Evolutionary conservation across 2,113 vertebrate species (phyloP).

Genomic region (Theropithecus gelada): DNA sequence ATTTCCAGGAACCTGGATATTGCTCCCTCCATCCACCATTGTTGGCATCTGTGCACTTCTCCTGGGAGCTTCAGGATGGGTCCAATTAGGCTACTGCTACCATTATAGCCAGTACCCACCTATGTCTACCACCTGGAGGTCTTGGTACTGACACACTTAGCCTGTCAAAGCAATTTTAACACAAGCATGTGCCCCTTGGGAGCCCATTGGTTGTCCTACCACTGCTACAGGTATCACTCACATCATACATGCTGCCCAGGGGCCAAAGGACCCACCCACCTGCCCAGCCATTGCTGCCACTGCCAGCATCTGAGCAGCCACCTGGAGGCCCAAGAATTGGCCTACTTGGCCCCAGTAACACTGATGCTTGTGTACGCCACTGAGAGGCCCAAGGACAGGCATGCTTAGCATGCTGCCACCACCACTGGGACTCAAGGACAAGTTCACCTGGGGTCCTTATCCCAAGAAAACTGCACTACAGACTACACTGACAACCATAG

Average conservation of each 20-base stretch:
- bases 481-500: no score
- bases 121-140: neutral
- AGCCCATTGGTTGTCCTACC: neutral
- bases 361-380: no score
- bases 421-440: neutral
- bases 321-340: neutral
- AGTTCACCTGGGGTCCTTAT: no score
- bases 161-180: neutral
- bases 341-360: neutral
- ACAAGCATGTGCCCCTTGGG: neutral
- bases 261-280: neutral
- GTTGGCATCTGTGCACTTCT: neutral
- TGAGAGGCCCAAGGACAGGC: neutral
- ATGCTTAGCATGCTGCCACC: no score
- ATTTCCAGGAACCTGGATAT: neutral
- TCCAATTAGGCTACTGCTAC: neutral
- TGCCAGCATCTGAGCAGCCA: neutral
- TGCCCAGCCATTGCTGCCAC: neutral
- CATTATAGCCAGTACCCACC: neutral
- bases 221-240: neutral
- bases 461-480: no score
- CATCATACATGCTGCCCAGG: neutral
- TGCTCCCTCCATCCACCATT: neutral
- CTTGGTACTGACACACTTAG: neutral
- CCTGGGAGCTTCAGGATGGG: neutral